Percentiles rank a stretch among this genome's conserved stretches.
These are phyloP conservation scores for Callaeas wilsoni DNA, from an alignment of 2,113 vertebrate genomes.

Conservation along the genomic window DNA sequence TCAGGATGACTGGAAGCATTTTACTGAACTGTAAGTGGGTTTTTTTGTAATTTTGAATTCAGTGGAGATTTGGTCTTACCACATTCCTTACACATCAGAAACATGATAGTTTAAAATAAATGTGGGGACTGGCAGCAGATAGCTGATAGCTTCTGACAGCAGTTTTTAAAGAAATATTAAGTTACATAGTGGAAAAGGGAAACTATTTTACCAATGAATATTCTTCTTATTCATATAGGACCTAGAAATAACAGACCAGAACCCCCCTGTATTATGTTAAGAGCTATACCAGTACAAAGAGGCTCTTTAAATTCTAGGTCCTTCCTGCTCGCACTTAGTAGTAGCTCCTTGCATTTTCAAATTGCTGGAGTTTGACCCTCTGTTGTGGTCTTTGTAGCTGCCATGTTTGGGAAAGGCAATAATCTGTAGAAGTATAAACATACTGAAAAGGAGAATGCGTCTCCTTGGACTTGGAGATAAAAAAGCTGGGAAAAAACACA, in stretches of 20 bases:
- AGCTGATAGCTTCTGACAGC: background rate
- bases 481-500: background rate
- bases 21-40: conserved; percentile 84
- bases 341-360: background rate
- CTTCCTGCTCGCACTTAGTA: background rate
- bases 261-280: background rate
- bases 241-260: background rate
- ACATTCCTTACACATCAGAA: background rate
- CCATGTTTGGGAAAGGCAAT: background rate
- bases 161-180: background rate
- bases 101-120: background rate
- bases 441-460: background rate
- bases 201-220: background rate
- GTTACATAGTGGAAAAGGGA: background rate
- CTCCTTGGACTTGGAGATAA: background rate
- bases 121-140: background rate
- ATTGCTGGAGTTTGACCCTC: background rate
- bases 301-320: background rate
- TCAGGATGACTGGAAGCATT: conserved; percentile 85
- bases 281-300: background rate
- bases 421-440: background rate
- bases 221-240: background rate
- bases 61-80: background rate
- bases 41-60: background rate
- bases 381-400: background rate